Conservation (phyloP, 2,888 invertebrate genomes). For the Conistra vaccinii region DNA sequence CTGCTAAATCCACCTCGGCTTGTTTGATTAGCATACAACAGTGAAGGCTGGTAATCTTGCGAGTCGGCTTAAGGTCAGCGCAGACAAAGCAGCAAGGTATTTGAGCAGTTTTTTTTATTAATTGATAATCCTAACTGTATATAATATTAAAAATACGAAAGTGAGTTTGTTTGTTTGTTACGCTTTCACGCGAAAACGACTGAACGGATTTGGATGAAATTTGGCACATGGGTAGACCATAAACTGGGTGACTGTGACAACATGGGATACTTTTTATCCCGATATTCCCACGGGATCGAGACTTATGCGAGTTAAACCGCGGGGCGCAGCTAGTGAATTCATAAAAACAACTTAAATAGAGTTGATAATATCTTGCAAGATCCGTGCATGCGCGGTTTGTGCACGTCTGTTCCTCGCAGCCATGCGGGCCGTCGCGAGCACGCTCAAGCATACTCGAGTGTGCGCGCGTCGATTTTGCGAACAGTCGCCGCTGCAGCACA, state of each 20-base stretch:
- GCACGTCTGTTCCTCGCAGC: neutral
- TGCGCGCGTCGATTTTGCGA: neutral
- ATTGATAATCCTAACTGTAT: no score
- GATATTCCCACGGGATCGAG: no score
- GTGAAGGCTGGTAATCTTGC: slow-evolving; percentile 51
- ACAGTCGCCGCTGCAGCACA: neutral
- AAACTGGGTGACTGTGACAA: no score
- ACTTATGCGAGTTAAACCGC: no score
- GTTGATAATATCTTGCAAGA: neutral
- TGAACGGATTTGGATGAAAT: no score
- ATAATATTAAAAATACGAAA: no score
- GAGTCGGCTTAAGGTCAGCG: slow-evolving; percentile 24
- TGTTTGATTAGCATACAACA: slow-evolving; percentile 62
- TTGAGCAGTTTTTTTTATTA: neutral
- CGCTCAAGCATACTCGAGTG: neutral
- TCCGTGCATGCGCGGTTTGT: neutral
- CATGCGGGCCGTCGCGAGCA: neutral
- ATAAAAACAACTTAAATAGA: neutral
- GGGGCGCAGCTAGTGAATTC: no score
- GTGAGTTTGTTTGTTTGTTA: no score
- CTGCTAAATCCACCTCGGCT: slow-evolving; percentile 37
- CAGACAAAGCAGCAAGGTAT: neutral
- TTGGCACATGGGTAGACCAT: no score
- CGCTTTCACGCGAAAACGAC: no score
- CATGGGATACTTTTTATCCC: no score